Conservation (phyloP, 1,140 invertebrate genomes). For the Drosophila setifemur region DNA sequence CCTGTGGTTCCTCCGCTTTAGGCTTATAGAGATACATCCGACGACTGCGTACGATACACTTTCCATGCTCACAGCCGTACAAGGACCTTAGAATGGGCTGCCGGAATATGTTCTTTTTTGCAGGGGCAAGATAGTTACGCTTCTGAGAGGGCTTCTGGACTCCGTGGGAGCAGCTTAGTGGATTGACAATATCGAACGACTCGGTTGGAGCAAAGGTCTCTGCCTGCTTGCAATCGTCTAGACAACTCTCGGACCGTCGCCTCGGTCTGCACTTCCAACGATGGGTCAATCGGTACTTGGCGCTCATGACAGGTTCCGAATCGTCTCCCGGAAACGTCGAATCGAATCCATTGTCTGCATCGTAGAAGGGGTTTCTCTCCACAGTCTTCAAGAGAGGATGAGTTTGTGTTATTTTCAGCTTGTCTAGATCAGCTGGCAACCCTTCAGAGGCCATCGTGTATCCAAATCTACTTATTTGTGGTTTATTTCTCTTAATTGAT, state of each 20-base stretch:
- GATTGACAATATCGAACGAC: constrained; percentile 31
- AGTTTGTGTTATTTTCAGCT: constrained; percentile 46
- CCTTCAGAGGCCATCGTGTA: constrained; percentile 20
- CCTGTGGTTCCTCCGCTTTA: constrained; percentile 20
- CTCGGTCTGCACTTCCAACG: constrained; percentile 55
- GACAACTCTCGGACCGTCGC: constrained; percentile 59
- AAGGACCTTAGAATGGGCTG: constrained; percentile 55
- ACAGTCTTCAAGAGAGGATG: constrained; percentile 28
- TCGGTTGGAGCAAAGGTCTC: constrained; percentile 14
- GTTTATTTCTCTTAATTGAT: neutral
- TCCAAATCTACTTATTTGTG: neutral
- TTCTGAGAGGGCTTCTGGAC: constrained; percentile 45
- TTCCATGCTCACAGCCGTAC: constrained; percentile 45
- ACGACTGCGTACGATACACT: constrained; percentile 26
- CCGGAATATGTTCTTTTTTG: constrained; percentile 42
- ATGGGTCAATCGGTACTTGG: constrained; percentile 18
- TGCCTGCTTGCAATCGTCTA: constrained; percentile 49
- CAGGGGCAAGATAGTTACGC: constrained; percentile 11
- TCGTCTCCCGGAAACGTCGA: neutral
- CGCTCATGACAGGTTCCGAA: neutral
- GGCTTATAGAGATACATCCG: constrained; percentile 6
- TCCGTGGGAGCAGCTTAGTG: constrained; percentile 38
- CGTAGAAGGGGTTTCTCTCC: constrained; percentile 32
- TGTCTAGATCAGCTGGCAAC: constrained; percentile 31
- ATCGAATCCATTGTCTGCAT: constrained; percentile 32